Conservation (phyloP, 2,888 invertebrate species). For the Chironomus riparius region DNA sequence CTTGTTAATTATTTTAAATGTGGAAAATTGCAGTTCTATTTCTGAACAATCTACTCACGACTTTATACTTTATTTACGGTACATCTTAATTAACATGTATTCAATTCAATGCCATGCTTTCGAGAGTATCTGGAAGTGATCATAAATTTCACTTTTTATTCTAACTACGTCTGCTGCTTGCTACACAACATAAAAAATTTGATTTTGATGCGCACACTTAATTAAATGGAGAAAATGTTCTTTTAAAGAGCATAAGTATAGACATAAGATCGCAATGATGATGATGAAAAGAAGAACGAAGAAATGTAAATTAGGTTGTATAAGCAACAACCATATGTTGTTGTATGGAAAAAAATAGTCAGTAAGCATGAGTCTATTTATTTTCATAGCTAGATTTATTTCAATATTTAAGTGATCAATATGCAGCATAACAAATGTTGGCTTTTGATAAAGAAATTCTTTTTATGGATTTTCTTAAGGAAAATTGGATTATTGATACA, state of each 20-base stretch:
- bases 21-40: not conserved
- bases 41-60: no score
- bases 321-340: not conserved
- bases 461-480: not conserved
- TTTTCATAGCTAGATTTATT: no score
- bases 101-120: not conserved
- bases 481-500: not conserved
- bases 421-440: not conserved
- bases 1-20: not conserved
- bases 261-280: no score
- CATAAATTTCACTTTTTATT: slow-evolving; percentile 17
- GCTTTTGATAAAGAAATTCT: no score
- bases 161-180: not conserved
- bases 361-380: no score
- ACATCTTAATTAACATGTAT: slow-evolving; percentile 8
- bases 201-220: not conserved
- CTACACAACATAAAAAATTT: not conserved
- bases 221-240: not conserved
- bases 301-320: not conserved
- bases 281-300: not conserved
- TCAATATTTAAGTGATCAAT: not conserved
- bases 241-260: not conserved
- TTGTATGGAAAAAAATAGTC: not conserved
- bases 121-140: not conserved
- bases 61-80: no score